Evolutionary conservation across 2,113 vertebrate species (phyloP).

Genomic region (Neoarius graeffei): DNA sequence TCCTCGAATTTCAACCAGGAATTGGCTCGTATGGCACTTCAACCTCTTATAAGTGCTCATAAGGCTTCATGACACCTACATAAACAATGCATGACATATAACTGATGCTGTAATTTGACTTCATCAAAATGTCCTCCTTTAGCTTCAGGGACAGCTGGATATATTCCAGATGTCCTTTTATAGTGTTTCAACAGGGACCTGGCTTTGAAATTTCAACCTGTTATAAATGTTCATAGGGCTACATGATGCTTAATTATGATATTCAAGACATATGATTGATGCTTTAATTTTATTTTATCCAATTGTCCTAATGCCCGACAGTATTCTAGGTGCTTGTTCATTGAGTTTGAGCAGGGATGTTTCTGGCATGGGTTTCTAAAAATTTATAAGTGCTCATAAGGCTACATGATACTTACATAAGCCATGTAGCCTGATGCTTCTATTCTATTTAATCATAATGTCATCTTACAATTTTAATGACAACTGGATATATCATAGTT

Average conservation of each 20-base stretch:
- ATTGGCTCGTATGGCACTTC: not conserved
- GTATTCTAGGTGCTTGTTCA: not conserved
- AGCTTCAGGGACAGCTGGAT: not conserved
- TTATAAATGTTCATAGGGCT: not conserved
- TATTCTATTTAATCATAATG: not conserved
- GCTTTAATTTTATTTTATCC: not conserved
- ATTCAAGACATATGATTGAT: not conserved
- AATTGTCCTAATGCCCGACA: not conserved
- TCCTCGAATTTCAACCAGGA: not conserved
- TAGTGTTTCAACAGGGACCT: not conserved
- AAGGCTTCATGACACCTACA: not conserved
- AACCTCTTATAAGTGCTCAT: not conserved
- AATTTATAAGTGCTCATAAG: not conserved
- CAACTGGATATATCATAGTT: not conserved
- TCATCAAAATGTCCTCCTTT: not conserved
- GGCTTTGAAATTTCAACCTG: not conserved
- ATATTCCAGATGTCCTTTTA: not conserved
- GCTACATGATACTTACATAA: not conserved
- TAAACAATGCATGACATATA: not conserved
- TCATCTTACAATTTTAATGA: not conserved
- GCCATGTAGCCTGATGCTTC: not conserved
- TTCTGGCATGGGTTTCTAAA: not conserved
- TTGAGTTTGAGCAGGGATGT: not conserved
- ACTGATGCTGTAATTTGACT: not conserved
- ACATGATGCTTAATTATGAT: not conserved